Base-by-base conservation (phyloP, 2,888 invertebrate genomes). In the Papilio elwesi region DNA sequence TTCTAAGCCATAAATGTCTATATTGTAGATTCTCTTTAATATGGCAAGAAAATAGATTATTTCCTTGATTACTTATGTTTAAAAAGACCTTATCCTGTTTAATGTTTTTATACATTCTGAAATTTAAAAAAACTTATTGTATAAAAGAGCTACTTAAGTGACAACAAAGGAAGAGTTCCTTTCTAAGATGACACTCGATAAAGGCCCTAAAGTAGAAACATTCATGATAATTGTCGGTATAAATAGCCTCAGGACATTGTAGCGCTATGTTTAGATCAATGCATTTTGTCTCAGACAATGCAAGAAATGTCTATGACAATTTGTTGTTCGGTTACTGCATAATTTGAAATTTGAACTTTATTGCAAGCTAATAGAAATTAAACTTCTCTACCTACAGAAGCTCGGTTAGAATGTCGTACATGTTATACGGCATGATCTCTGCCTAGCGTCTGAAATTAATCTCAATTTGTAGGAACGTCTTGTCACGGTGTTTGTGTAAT, bases 401-500 rank as follows among this genome's bases (percentile, higher is more conserved):
- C 15, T 59, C 47, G 47, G 59, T 59, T 66, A 49, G 51, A 66
- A 52, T 70, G 62, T 70, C 69, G 26, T 70, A 52, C 49, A 51
- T 71, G 51, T 51, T 13, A 66, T 59, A 59, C 57, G 59, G 15
- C 51, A n/a, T 51, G 68, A 68, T 68, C 68, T 59, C 68, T 47
- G 51, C 16, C 57, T 71, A 57, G 59, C 71, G 75, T 83, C 81
- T 86, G 85, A 87, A 92, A 93, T 93, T 93, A 93, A 91, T 93
- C 88, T 90, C 87, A 93, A 93, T 93, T 93, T 90, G 91, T 90
- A 87, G 87, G 83, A 85, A 80, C 85, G 84, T 88, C 88, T 89
- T 90, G 93, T 91, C 92, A 90, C 91, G 89, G 92, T 90, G 90
- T 91, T 92, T 92, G 89, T 92, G 86, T 90, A 90, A 90, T 90